These are phyloP conservation scores for Lasiurus cinereus DNA, from an alignment of 2,113 vertebrate species.

Conservation along the genomic window DNA sequence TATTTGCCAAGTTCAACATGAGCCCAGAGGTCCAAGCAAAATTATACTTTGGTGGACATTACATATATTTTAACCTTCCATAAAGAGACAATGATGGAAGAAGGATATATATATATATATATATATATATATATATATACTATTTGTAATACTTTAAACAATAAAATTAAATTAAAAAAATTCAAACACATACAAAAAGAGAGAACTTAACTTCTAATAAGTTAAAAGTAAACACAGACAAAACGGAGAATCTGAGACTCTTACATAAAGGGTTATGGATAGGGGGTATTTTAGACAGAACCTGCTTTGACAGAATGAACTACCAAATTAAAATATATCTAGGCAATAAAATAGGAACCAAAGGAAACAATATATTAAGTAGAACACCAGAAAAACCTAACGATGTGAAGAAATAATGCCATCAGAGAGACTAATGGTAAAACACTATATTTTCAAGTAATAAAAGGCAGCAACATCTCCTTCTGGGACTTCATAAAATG, in stretches of 20 bases:
- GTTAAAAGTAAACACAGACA: not conserved
- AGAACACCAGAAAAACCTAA: not conserved
- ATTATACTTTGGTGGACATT: not conserved
- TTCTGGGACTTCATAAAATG: slow-evolving; percentile 25
- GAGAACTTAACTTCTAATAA: not conserved
- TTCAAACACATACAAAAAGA: not conserved
- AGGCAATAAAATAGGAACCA: not conserved
- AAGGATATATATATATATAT: too few species aligned
- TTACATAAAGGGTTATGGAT: not conserved
- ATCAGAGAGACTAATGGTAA: not conserved
- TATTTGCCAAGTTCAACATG: not conserved
- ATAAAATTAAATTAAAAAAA: too few species aligned
- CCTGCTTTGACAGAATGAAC: not conserved
- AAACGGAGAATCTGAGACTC: slow-evolving; percentile 7
- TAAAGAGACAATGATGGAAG: not conserved
- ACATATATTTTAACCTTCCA: not conserved
- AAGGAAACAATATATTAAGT: slow-evolving; percentile 31
- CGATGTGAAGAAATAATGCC: not conserved
- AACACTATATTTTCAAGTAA: slow-evolving; percentile 30
- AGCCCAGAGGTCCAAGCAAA: not conserved
- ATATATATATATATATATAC: too few species aligned
- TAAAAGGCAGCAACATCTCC: not conserved
- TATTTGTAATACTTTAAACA: too few species aligned
- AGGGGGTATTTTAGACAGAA: not conserved
- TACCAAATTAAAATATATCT: not conserved